Base-by-base conservation (phyloP, 1,140 invertebrate genomes). In the Gryon sp. region DNA sequence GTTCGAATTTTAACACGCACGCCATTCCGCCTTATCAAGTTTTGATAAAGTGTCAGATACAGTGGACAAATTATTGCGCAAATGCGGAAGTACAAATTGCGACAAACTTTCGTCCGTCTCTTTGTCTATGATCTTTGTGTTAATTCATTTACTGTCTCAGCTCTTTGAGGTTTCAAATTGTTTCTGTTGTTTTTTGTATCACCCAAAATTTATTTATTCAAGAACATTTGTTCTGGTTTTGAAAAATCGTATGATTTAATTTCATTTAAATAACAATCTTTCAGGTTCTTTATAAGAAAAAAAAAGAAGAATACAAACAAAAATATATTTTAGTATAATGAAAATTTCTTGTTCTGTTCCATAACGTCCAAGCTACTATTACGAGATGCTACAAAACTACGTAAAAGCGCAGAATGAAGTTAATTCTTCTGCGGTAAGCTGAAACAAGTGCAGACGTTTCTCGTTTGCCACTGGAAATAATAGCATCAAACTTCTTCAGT, bases 1-100 rank as follows among this genome's bases (percentile, higher is more conserved):
- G 75, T 72, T 77, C 48, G 63, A 65, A 72, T 77, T 72, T 72
- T 72, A 77, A 72, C 75, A 77, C 75, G 75, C 34, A 53, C 66
- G 66, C 68, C 66, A 69, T 30, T 59, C 40, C 55, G 40, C 48
- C 26, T 52, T 76, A 70, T 76, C 59, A 69, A 45, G 41, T 43
- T 68, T 68, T 68, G 62, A 72, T 70, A 70, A 65, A 72, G 46
- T 70, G 45, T 24, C 46, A 59, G 52, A 60, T 66, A 72, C n/a
- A 43, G 30, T 60, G 45, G 66, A 62, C 62, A 66, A 28, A 62
- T 60, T 66, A 66, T 52, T 26, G 41, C 36, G 38, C 43, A 34
- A 69, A 57, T 43, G 38, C 43, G 48, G 26, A 34, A 55, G 32
- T 22, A 50, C 41, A 76, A 75, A 57, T 62, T 48, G 60, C 12